phyloP scores from a whole-genome alignment of 2,888 invertebrate genomes.

The Oscheius sp. region DNA sequence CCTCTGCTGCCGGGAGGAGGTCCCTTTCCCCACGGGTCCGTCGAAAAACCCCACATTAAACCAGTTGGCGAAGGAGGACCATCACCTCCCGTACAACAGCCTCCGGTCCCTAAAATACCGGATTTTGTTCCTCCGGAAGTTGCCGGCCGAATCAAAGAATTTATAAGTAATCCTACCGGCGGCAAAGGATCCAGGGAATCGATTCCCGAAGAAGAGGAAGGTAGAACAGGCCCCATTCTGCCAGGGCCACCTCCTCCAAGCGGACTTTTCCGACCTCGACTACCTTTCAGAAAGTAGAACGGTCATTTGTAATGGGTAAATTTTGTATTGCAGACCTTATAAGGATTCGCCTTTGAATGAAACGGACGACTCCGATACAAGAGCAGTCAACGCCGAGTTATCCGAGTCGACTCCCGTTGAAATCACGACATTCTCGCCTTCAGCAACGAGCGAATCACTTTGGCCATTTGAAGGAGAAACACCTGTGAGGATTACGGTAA shows the following conservation, averaged over 20 bases:
- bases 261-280: constrained; percentile 4
- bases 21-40: too few species aligned
- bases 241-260: constrained; percentile 16
- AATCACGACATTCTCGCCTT: background rate
- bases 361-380: background rate
- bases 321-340: constrained; percentile 8
- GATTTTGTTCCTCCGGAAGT: constrained; percentile 27
- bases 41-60: background rate
- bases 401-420: background rate
- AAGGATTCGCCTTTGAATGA: constrained; percentile 52
- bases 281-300: constrained; percentile 10
- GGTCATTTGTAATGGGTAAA: background rate
- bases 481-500: constrained; percentile 1
- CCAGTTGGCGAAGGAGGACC: constrained; percentile 15
- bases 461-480: constrained; percentile 16
- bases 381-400: background rate
- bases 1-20: constrained; percentile 4
- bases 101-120: constrained; percentile 22
- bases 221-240: constrained; percentile 9
- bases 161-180: background rate
- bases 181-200: background rate
- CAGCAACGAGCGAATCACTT: constrained; percentile 5
- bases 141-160: background rate
- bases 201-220: constrained; percentile 10
- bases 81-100: background rate